These are phyloP conservation scores for Drosophila mayaguana DNA, from an alignment of 2,888 invertebrate genomes.

Conservation along the genomic window DNA sequence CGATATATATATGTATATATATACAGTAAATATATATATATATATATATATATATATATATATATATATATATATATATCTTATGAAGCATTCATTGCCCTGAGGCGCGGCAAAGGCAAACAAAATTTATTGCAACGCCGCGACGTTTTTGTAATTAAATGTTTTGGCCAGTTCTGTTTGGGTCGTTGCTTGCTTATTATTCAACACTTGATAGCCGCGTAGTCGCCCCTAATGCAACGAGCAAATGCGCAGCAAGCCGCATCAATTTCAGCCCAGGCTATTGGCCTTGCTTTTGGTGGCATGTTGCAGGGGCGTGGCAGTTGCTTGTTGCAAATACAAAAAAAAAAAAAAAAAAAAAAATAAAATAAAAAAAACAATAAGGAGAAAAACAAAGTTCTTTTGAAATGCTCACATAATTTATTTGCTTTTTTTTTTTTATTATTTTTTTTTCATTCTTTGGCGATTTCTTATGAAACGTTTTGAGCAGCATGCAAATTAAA, in stretches of 20 bases:
- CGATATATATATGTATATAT: slow-evolving; percentile 8
- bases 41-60: slow-evolving; percentile 5
- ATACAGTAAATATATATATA: slow-evolving; percentile 24
- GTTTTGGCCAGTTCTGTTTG: slow-evolving; percentile 62
- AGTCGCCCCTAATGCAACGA: slow-evolving; percentile 50
- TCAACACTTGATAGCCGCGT: slow-evolving; percentile 64
- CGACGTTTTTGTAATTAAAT: slow-evolving; percentile 79
- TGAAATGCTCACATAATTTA: slow-evolving; percentile 75
- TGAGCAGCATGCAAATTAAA: slow-evolving; percentile 74
- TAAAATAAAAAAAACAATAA: slow-evolving; percentile 16
- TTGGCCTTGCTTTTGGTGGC: slow-evolving; percentile 67
- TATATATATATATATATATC: slow-evolving; percentile 7
- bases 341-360: slow-evolving; percentile 39
- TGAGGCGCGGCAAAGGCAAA: slow-evolving; percentile 46
- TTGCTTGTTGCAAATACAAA: slow-evolving; percentile 36
- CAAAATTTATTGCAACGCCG: slow-evolving; percentile 73
- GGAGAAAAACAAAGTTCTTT: slow-evolving; percentile 68
- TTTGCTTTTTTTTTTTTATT: slow-evolving; percentile 49
- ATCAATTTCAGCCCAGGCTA: slow-evolving; percentile 63
- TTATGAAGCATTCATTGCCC: slow-evolving; percentile 40
- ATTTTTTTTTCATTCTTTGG: slow-evolving; percentile 18
- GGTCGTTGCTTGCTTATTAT: slow-evolving; percentile 63
- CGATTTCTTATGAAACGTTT: slow-evolving; percentile 70
- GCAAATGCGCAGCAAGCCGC: slow-evolving; percentile 50
- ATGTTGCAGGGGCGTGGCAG: slow-evolving; percentile 61